Base-by-base conservation (phyloP, 2,113 vertebrate species). In the Eidolon helvum region DNA sequence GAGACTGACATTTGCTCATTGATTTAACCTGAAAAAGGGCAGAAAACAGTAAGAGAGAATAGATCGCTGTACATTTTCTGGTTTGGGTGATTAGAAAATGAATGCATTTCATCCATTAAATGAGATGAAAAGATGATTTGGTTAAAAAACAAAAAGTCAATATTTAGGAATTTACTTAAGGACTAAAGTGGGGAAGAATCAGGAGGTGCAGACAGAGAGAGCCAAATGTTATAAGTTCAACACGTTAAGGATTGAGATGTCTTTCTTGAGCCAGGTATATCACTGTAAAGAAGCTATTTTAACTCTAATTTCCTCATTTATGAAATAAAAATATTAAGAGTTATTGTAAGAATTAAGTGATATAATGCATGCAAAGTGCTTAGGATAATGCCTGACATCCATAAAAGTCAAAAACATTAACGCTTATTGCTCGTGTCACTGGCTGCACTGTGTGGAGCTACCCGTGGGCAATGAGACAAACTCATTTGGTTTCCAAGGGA, bases 111-210 rank as follows among this genome's bases (percentile, higher is more conserved):
- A 91, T 21, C 19, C 10, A 83, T 53, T 26, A 43, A 59, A 66
- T 77, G 26, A 84, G 22, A 92, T 82, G 14, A 84, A 95, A 50
- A n/a, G 7, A 75, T 57, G 12, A 68, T 77, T 65, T 45, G 4
- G 4, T 90, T 74, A 40, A 75, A 61, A 75, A 71, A 85, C 16
- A 83, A 35, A 83, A 57, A 84, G 18, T 30, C 59, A 80, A 10
- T 28, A 21, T 53, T 26, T 90, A 43, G 5, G 11, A 5, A 63
- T 91, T 77, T 66, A 35, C 18, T 61, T 82, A 53, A 91, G 65
- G 35, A 26, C 18, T 26, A 30, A 71, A 53, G 68, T 71, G 68
- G 38, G 4, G 28, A 87, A 65, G 10, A 77, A 53, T 43, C 1
- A 10, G 5, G 15, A 87, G 5, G 38, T 59, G 59, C 19, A 48